Percentiles rank a stretch among this genome's conserved stretches.
Conservation (phyloP, 1,140 invertebrate species). For the Camponotus vicinus region DNA sequence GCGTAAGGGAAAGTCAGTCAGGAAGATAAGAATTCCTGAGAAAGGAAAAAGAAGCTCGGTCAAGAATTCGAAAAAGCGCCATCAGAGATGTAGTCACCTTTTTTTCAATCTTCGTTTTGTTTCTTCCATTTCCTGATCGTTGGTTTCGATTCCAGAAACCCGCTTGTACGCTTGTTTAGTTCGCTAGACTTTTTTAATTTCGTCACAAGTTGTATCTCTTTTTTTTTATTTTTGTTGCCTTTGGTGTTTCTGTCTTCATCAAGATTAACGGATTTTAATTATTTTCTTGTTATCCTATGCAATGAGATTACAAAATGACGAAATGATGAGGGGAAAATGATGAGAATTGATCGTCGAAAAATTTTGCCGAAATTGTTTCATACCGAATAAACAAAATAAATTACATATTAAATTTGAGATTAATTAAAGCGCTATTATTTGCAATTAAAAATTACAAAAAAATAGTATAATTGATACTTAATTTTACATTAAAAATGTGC, state of each 20-base stretch:
- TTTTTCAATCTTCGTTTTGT: constrained; percentile 66
- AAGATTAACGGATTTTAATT: background rate
- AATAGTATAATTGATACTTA: background rate
- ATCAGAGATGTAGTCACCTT: constrained; percentile 33
- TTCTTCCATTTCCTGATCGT: constrained; percentile 59
- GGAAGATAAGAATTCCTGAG: constrained; percentile 49
- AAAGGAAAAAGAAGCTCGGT: background rate
- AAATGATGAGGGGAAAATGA: background rate
- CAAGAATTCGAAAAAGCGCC: constrained; percentile 46
- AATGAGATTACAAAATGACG: background rate
- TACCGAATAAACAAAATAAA: background rate
- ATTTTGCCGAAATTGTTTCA: background rate
- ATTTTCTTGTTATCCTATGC: constrained; percentile 10
- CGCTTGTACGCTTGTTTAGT: background rate
- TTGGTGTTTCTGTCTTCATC: background rate
- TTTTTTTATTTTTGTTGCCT: background rate
- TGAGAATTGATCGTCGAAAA: background rate
- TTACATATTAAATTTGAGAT: background rate
- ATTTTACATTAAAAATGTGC: background rate
- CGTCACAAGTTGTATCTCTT: background rate
- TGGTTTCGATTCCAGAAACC: constrained; percentile 21
- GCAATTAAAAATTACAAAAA: no score
- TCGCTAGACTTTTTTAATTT: constrained; percentile 34
- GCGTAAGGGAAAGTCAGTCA: constrained; percentile 33
- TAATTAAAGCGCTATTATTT: background rate